These are phyloP conservation scores for Caprella mutica DNA, from an alignment of 2,888 invertebrate species.

Conservation along the genomic window DNA sequence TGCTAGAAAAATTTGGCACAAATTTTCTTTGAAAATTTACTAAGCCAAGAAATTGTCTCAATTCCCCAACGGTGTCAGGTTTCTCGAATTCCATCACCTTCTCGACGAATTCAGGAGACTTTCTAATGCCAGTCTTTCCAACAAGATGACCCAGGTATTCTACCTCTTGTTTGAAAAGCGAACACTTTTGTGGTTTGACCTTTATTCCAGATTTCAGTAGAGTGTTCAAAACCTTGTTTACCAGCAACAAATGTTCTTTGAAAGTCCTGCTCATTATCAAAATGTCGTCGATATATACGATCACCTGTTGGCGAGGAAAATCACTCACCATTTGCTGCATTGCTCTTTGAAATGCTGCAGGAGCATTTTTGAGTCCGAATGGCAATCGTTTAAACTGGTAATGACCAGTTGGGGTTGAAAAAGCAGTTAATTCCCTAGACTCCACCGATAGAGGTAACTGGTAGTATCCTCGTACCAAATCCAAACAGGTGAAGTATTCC, in stretches of 20 bases:
- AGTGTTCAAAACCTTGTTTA: background rate
- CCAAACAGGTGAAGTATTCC: slow-evolving; percentile 2
- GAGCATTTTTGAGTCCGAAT: background rate
- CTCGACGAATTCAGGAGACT: background rate
- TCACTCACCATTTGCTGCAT: background rate
- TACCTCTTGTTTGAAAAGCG: background rate
- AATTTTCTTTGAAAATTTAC: background rate
- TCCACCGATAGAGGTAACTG: background rate
- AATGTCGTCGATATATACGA: background rate
- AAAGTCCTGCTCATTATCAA: background rate
- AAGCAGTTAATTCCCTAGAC: background rate
- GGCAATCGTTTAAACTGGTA: background rate
- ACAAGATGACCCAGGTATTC: background rate
- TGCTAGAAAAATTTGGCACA: background rate
- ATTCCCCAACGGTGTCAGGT: background rate
- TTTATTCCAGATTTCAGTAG: background rate
- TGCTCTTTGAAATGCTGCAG: background rate
- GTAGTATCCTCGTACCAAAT: background rate
- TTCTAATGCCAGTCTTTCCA: background rate
- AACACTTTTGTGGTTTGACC: background rate
- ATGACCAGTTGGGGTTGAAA: background rate
- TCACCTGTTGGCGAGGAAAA: background rate
- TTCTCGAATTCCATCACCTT: background rate
- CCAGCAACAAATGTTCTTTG: background rate
- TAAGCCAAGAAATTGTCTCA: background rate